Percentiles rank a stretch among this genome's conserved stretches.
Evolutionary conservation across 2,888 invertebrate species (phyloP).

Genomic region (Mimumesa dahlbomi): DNA sequence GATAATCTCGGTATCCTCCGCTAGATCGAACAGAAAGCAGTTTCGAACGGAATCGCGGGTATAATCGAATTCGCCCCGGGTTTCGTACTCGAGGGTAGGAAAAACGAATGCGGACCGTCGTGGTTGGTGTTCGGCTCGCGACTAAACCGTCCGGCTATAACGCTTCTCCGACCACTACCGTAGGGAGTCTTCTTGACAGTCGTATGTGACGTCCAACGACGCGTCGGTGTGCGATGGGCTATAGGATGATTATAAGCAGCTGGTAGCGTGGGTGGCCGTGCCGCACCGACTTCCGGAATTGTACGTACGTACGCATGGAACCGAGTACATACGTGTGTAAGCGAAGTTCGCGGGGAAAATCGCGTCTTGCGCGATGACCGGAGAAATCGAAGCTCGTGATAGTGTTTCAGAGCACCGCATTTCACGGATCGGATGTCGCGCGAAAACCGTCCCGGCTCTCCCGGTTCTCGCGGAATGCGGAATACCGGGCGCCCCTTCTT

Average conservation of each 20-base stretch:
- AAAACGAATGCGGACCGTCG: conserved; percentile 21
- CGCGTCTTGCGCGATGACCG: neutral
- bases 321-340: too few relatives aligned
- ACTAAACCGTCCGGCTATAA: conserved; percentile 44
- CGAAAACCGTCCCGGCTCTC: too few relatives aligned
- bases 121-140: conserved; percentile 28
- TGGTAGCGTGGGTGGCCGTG: conserved; percentile 11
- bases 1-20: too few relatives aligned
- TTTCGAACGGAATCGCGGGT: neutral
- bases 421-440: too few relatives aligned
- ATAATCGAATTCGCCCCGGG: neutral
- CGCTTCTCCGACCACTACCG: conserved; percentile 19
- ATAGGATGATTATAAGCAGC: conserved; percentile 29
- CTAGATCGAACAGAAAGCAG: neutral
- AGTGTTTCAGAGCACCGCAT: neutral
- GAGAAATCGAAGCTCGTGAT: neutral
- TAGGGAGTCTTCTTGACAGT: conserved; percentile 24
- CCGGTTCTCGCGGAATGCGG: too few relatives aligned
- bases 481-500: too few relatives aligned
- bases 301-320: too few relatives aligned
- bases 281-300: conserved; percentile 20
- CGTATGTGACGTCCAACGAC: neutral
- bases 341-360: too few relatives aligned
- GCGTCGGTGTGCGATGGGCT: conserved; percentile 13
- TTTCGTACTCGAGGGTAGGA: neutral